These are phyloP conservation scores for Daphoenositta chrysoptera DNA, from an alignment of 2,113 vertebrate genomes.

Conservation along the genomic window DNA sequence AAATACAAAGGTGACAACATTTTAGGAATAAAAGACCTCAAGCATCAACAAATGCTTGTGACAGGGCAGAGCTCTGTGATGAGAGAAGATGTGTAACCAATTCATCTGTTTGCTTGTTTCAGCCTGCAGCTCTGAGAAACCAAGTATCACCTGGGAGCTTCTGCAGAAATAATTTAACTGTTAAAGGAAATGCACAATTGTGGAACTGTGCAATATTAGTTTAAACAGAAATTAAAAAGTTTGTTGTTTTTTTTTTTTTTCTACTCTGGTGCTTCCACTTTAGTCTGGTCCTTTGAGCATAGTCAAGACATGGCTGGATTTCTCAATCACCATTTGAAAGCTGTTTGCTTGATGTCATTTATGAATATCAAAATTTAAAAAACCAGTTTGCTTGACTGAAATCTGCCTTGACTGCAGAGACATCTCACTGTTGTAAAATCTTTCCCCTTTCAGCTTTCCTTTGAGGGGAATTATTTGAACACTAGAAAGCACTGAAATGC, in stretches of 20 bases:
- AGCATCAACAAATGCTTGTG: not conserved
- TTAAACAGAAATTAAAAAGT: not conserved
- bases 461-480: not conserved
- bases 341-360: not conserved
- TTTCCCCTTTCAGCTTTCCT: not conserved
- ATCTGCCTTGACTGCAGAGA: not conserved
- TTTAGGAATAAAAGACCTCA: not conserved
- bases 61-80: not conserved
- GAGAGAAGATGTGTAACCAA: not conserved
- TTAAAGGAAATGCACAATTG: not conserved
- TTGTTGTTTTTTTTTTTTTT: no score
- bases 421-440: not conserved
- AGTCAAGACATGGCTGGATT: not conserved
- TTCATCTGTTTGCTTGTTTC: not conserved
- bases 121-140: not conserved
- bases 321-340: not conserved
- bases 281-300: not conserved
- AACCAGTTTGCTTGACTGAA: not conserved
- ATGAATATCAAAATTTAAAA: not conserved
- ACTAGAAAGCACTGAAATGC: not conserved
- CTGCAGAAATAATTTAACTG: not conserved
- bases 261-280: not conserved
- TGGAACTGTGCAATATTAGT: not conserved
- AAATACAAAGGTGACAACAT: not conserved
- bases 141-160: not conserved